phyloP scores from a whole-genome alignment of 2,113 vertebrate species.

The Istiophorus platypterus region DNA sequence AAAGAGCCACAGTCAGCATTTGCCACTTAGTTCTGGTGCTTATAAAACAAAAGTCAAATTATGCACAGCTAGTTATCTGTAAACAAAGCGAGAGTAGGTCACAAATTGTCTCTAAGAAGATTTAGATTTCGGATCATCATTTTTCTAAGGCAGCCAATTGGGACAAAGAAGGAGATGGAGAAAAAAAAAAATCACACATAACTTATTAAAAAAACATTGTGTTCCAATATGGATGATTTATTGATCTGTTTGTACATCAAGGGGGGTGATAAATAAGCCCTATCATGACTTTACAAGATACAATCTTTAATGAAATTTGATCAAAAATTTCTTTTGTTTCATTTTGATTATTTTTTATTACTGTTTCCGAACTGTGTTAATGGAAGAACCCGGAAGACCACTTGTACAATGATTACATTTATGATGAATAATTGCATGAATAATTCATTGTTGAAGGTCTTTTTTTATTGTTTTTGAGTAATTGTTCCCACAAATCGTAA shows the following conservation, averaged over 20 bases:
- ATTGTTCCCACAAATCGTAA: slow-evolving; percentile 1
- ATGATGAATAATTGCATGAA: slow-evolving; percentile 60
- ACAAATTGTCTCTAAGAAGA: slow-evolving; percentile 14
- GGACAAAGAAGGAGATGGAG: background rate
- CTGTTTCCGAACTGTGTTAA: slow-evolving; percentile 26
- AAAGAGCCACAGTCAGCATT: slow-evolving; percentile 52
- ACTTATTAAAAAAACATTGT: background rate
- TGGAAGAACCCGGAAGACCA: slow-evolving; percentile 37
- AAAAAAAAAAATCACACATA: background rate
- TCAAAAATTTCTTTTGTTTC: slow-evolving; percentile 23
- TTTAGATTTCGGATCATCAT: background rate
- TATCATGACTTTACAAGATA: slow-evolving; percentile 42
- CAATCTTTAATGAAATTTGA: slow-evolving; percentile 20
- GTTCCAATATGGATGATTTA: background rate
- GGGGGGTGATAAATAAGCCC: background rate
- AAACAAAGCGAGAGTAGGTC: slow-evolving; percentile 25
- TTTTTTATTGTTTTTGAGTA: slow-evolving; percentile 32
- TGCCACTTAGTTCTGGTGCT: slow-evolving; percentile 2
- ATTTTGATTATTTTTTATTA: background rate
- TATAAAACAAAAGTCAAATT: slow-evolving; percentile 19
- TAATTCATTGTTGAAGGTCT: slow-evolving; percentile 63
- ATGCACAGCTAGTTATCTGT: slow-evolving; percentile 43
- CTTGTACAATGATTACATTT: slow-evolving; percentile 56
- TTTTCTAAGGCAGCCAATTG: slow-evolving; percentile 42
- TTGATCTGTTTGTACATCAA: background rate